Evolutionary conservation across 2,888 invertebrate genomes (phyloP).

Genomic region (Temnothorax unifasciatus): DNA sequence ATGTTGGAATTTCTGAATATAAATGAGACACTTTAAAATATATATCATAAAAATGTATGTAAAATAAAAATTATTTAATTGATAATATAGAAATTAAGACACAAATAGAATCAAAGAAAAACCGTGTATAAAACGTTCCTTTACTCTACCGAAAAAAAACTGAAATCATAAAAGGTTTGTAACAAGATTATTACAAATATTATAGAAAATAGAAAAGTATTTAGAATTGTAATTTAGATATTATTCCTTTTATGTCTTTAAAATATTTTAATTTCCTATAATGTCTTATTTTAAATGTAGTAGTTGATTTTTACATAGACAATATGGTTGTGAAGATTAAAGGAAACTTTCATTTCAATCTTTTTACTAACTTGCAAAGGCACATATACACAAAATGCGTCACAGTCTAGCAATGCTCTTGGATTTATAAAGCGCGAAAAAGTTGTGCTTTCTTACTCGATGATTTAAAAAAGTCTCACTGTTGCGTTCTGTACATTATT

Average conservation of each 20-base stretch:
- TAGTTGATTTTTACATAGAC: no score
- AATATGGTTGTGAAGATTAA: neutral
- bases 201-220: neutral
- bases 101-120: neutral
- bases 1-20: neutral
- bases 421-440: conserved; percentile 15
- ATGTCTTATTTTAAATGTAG: neutral
- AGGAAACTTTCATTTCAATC: neutral
- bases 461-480: conserved; percentile 28
- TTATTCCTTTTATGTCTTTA: neutral
- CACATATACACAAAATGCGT: neutral
- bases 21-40: neutral
- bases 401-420: neutral
- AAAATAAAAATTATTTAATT: conserved; percentile 8
- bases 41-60: neutral
- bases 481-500: neutral
- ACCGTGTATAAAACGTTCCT: neutral
- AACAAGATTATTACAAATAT: neutral
- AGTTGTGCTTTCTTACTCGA: conserved; percentile 18
- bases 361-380: neutral
- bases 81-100: neutral
- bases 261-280: neutral
- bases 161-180: neutral
- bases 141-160: no score
- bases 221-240: neutral